phyloP scores from a whole-genome alignment of 2,888 invertebrate species.

The Mythimna loreyi region DNA sequence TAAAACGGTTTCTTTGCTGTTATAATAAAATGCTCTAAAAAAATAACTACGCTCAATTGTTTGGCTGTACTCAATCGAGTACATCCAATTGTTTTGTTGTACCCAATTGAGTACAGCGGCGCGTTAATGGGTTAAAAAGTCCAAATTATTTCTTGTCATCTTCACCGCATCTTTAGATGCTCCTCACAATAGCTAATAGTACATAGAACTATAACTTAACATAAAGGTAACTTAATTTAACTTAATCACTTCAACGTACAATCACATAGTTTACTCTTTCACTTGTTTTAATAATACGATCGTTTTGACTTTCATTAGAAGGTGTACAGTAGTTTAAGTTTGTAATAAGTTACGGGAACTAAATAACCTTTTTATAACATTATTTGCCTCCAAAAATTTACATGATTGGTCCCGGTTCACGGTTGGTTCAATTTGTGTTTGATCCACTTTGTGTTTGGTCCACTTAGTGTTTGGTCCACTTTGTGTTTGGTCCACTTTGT shows the following conservation, averaged over 20 bases:
- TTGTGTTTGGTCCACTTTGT: background rate
- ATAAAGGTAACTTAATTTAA: slow-evolving; percentile 65
- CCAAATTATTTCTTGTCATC: background rate
- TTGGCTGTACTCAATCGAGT: background rate
- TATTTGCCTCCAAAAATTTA: too few relatives aligned
- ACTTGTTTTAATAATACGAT: slow-evolving; percentile 41
- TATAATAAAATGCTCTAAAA: too few relatives aligned
- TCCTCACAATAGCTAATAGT: background rate
- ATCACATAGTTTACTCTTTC: slow-evolving; percentile 56
- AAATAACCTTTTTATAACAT: too few relatives aligned
- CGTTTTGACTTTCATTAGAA: slow-evolving; percentile 18
- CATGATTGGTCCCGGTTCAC: too few relatives aligned
- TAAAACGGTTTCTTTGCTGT: too few relatives aligned
- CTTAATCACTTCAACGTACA: slow-evolving; percentile 39
- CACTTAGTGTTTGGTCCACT: background rate
- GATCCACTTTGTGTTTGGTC: too few relatives aligned
- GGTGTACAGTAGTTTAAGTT: slow-evolving; percentile 33
- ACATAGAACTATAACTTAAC: slow-evolving; percentile 29
- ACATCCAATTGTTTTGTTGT: background rate
- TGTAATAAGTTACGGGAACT: too few relatives aligned
- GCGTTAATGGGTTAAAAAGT: background rate
- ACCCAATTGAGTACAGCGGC: too few relatives aligned
- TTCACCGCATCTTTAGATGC: slow-evolving; percentile 28
- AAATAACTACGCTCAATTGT: background rate
- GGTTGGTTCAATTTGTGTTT: too few relatives aligned